Evolutionary conservation across 2,113 vertebrate species (phyloP).

Genomic region (Colossoma macropomum): DNA sequence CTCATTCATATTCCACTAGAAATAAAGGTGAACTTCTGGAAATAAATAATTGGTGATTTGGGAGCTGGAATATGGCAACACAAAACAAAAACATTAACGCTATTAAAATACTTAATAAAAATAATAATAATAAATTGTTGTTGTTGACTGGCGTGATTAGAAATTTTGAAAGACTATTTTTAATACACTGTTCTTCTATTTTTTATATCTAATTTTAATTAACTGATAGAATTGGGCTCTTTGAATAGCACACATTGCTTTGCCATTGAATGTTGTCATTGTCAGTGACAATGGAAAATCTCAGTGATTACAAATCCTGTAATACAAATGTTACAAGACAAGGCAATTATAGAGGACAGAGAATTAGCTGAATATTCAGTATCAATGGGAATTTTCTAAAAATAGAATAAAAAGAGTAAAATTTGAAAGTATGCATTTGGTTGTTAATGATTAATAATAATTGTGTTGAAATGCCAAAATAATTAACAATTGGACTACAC

Average conservation of each 20-base stretch:
- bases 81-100: neutral
- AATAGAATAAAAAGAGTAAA: neutral
- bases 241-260: neutral
- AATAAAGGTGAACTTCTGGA: neutral
- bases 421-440: neutral
- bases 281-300: constrained; percentile 61
- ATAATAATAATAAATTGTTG: constrained; percentile 48
- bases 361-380: neutral
- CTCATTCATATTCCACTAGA: neutral
- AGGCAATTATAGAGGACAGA: neutral
- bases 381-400: neutral
- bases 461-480: neutral
- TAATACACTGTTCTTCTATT: neutral
- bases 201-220: neutral
- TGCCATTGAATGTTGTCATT: constrained; percentile 44
- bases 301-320: neutral
- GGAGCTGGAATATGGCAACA: neutral
- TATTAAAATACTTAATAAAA: constrained; percentile 58
- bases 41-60: neutral
- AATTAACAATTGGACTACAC: neutral
- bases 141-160: neutral
- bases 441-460: neutral
- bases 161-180: too few species aligned
- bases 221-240: neutral
- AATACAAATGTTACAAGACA: neutral